Conservation (phyloP, 2,888 invertebrate species). For the Odontothrips loti region DNA sequence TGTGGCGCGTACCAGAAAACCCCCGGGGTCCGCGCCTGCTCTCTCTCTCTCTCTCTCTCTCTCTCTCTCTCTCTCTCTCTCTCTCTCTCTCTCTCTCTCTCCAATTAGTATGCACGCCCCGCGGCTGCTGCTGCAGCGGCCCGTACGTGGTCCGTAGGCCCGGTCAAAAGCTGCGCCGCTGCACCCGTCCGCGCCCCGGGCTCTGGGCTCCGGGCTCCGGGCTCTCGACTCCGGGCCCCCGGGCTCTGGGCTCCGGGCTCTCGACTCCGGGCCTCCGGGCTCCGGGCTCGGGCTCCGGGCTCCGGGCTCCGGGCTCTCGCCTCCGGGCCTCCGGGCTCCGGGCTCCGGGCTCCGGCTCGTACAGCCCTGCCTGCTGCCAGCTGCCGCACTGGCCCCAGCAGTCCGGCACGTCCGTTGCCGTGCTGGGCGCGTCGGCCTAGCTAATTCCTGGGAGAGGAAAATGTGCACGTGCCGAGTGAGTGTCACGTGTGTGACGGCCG, state of each 20-base stretch:
- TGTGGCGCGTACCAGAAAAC: no score
- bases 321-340: neutral
- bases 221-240: neutral
- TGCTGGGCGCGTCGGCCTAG: no score
- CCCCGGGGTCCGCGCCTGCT: neutral
- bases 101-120: no score
- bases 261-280: no score
- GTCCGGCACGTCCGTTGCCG: no score
- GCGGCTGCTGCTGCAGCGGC: neutral
- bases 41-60: neutral
- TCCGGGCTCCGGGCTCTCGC: neutral
- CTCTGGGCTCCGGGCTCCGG: neutral
- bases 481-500: no score
- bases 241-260: neutral
- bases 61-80: no score
- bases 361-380: no score
- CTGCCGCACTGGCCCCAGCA: no score
- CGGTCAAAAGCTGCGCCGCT: neutral
- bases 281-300: neutral
- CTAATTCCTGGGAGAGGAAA: no score
- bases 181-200: neutral
- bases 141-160: neutral
- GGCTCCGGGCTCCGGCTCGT: neutral
- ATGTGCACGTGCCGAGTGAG: no score
- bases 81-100: no score